A percentile compares a stretch with the other conserved stretches of the same genome.
These are phyloP conservation scores for Ceratina australensis DNA, from an alignment of 1,140 invertebrate genomes.

Conservation along the genomic window DNA sequence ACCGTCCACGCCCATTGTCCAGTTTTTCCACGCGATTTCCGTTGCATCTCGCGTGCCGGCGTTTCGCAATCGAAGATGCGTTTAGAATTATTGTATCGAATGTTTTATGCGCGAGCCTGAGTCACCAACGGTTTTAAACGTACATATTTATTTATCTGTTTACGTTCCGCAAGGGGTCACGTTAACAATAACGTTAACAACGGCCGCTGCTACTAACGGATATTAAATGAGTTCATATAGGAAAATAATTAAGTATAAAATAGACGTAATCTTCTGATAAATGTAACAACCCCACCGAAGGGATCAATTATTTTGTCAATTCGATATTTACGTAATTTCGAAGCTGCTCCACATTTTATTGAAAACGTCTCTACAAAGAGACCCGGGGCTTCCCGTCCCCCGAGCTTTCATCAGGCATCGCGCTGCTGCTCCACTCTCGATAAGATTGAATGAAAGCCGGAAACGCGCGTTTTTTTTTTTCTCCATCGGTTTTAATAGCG, in stretches of 20 bases:
- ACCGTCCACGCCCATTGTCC: neutral
- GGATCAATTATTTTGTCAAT: neutral
- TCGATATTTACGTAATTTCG: neutral
- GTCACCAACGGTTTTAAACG: no score
- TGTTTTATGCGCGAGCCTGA: no score
- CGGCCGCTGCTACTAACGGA: no score
- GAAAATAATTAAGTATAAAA: no score
- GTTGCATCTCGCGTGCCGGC: neutral
- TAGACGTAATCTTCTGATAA: no score
- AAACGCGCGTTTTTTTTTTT: conserved; percentile 12
- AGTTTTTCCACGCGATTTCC: neutral
- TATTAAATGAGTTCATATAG: no score
- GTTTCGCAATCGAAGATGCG: neutral
- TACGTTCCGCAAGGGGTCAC: no score
- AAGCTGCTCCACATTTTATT: conserved; percentile 1
- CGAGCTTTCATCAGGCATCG: neutral
- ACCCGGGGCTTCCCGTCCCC: neutral
- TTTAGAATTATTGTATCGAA: neutral
- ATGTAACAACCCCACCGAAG: no score
- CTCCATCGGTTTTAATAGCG: conserved; percentile 8
- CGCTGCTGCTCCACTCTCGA: neutral
- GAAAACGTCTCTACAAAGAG: neutral
- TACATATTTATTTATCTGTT: no score
- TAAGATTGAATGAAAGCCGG: conserved; percentile 21
- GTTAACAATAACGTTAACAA: no score